Percentiles rank a stretch among this genome's conserved stretches.
These are phyloP conservation scores for Diplodus puntazzo DNA, from an alignment of 2,797 vertebrate genomes.

Conservation along the genomic window DNA sequence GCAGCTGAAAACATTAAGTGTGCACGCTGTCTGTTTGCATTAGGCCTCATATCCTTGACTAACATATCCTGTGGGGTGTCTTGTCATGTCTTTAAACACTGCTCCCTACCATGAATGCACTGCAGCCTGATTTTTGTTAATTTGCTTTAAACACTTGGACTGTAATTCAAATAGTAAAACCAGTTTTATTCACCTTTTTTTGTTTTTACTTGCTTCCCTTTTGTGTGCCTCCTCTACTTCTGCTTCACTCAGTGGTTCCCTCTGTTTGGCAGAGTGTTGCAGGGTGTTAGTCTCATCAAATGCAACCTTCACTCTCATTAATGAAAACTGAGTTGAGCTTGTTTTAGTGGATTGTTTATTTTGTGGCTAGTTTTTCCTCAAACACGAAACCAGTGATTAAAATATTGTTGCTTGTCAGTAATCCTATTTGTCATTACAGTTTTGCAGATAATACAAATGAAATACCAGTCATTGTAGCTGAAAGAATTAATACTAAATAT, in stretches of 20 bases:
- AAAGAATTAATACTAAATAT: background rate
- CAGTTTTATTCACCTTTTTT: conserved; percentile 33
- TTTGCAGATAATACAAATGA: background rate
- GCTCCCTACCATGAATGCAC: conserved; percentile 15
- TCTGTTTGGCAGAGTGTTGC: conserved; percentile 6
- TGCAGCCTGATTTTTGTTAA: conserved; percentile 9
- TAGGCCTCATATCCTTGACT: conserved; percentile 17
- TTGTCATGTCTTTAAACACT: conserved; percentile 34
- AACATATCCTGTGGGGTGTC: conserved; percentile 32
- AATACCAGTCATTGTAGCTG: background rate
- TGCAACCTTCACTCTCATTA: too few species aligned
- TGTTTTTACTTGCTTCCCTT: conserved; percentile 33
- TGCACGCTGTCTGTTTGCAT: conserved; percentile 30
- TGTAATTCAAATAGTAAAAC: conserved; percentile 33
- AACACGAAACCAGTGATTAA: conserved; percentile 25
- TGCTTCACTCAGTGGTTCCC: conserved; percentile 44
- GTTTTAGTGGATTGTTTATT: conserved; percentile 11
- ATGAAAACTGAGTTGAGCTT: conserved; percentile 6
- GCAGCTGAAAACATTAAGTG: conserved; percentile 32
- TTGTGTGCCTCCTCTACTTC: conserved; percentile 11
- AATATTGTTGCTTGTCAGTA: conserved; percentile 12
- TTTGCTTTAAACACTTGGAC: background rate
- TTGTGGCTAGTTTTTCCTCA: conserved; percentile 14
- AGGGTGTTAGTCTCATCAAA: background rate
- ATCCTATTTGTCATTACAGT: background rate